Evolutionary conservation across 2,797 vertebrate genomes (phyloP), one percentile per base, ranked within the genome.

Genomic region (Microchirus variegatus): DNA sequence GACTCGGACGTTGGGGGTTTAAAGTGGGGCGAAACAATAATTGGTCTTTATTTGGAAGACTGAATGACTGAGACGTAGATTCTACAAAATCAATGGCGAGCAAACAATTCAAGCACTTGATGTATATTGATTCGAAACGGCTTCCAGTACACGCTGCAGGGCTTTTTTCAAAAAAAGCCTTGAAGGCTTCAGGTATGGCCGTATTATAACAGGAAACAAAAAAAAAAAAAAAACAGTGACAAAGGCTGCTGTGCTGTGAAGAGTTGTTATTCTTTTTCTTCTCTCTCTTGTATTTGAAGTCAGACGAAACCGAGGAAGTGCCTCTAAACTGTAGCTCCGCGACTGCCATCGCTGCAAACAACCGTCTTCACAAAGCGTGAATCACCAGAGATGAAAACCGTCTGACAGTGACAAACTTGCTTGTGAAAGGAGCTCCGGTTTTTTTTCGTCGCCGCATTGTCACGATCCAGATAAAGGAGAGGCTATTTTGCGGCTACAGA

Each of bases 41-140:
- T 79, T 72, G 75, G 56, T 69, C 80, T 52, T 75, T 81, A 83
- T 89, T 75, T 70, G 70, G 52, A 3, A 9, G 67, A 81, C 77
- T 82, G 77, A 86, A 87, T 85, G 63, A 79, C 81, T 36, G 38
- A 74, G 63, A 84, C 74, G 80, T 74, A 86, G 66, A 84, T 86
- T 83, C 54, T 35, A 49, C 60, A 35, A 40, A 51, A 82, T 86
- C 83, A 63, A 72, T 83, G 41, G 22, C 38, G 9, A 45, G 73
- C 74, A 84, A 86, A 88, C 81, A 87, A 77, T 83, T 85, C 78
- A 86, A 86, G 68, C 74, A 67, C 83, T 80, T 72, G 57, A 76
- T 65, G 60, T 40, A 31, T 66, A 89, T 83, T 80, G 86, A 88
- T 89, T 80, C 63, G 10, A 37, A 62, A 49, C 59, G 52, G 78